Conservation (phyloP, 2,888 invertebrate species). For the Hypercompe scribonia region DNA sequence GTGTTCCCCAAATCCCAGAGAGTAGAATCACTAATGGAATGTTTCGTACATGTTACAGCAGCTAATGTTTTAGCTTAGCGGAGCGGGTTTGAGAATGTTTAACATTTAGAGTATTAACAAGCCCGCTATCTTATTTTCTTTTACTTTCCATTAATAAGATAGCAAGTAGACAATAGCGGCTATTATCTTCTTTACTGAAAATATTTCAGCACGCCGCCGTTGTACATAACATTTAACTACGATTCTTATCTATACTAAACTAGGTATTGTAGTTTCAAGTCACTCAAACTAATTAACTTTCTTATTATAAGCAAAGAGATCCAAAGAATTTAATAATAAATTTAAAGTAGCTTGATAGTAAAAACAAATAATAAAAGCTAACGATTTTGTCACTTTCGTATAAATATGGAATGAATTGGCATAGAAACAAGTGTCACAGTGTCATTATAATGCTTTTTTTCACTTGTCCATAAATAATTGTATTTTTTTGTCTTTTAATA, state of each 20-base stretch:
- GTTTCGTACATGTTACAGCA: conserved; percentile 1
- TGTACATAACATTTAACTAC: background rate
- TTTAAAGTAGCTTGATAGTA: background rate
- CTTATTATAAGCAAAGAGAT: background rate
- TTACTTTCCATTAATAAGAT: background rate
- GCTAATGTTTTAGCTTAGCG: background rate
- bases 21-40: conserved; percentile 1
- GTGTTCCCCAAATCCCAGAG: conserved; percentile 2
- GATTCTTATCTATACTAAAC: background rate
- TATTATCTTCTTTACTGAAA: background rate
- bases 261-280: background rate
- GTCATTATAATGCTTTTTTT: background rate
- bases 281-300: background rate
- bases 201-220: background rate
- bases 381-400: too few relatives aligned
- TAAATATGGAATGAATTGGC: too few relatives aligned
- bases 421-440: background rate
- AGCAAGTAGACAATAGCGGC: background rate
- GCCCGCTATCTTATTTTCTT: background rate
- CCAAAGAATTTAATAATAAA: background rate
- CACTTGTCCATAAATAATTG: too few relatives aligned
- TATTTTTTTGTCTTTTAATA: too few relatives aligned
- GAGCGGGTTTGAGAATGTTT: background rate
- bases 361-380: too few relatives aligned
- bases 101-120: background rate